Evolutionary conservation across 2,113 vertebrate genomes (phyloP), one percentile per base, ranked within the genome.

Genomic region (Melanerpes aurifrons): DNA sequence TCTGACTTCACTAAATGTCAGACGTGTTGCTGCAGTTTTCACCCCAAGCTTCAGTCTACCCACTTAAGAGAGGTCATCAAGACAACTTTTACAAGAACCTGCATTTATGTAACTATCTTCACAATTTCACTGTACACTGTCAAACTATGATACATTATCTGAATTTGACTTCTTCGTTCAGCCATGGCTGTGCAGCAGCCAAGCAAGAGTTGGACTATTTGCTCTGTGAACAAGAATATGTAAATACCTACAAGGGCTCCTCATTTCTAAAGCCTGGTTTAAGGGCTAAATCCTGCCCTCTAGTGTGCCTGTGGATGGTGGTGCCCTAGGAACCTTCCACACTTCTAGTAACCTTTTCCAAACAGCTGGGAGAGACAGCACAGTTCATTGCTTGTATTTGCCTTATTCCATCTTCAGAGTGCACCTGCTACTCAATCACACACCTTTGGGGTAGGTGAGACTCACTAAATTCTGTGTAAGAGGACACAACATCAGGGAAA

Each of bases 201-300:
- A n/a, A 62, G 54, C 31, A 64, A 24, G 7, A 76, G 31, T 2
- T 58, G 28, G 6, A 31, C 15, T 54, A 15, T 19, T 75, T 59
- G 66, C 37, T 66, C 53, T 58, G 18, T 54, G 82, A 86, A 69
- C 13, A 53, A 31, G 26, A 58, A 32, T 26, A 22, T 3, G 0
- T 15, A 69, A 76, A 28, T 70, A 93, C 28, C 43, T 79, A 15
- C 17, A 63, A 79, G 24, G 0, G 0, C 35, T 66, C 59, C 56
- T 3, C 16, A 37, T 40, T 68, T 32, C 50, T 37, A 6, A 37
- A 70, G 63, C 26, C 37, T 9, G 2, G 6, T 29, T 70, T n/a
- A 87, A 74, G 95, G 89, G 79, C 87, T 94, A 95, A 92, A 93
- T 77, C 75, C 89, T 87, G 89, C 89, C 96, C 90, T 96, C 90